Base-by-base conservation (phyloP, 2,888 invertebrate genomes). In the Standfussiana lucernea region DNA sequence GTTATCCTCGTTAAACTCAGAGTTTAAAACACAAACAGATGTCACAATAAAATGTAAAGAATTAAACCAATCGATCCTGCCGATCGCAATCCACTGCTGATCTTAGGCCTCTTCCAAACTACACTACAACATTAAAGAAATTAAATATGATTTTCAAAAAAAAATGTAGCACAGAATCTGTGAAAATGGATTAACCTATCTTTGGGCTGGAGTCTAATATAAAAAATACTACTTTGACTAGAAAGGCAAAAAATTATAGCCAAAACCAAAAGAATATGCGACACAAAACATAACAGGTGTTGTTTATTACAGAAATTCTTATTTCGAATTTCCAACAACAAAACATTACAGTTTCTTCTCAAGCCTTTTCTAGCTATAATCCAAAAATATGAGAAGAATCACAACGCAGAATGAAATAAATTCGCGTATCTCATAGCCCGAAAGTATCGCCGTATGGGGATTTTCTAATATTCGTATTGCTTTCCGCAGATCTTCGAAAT, bases 381-480 rank as follows among this genome's bases (percentile, higher is more conserved):
- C 35, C 32, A 67, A 67, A 82, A 65, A 56, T 75, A 69, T 72
- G 53, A n/a, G 42, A 59, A 32, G 6, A 74, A 76, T 76, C 74
- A 80, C 32, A 75, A 62, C 40, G 61, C 47, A 62, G 37, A 15
- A 24, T 73, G 37, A 56, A 75, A 80, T 83, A 72, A 81, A 84
- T 77, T 77, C 72, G 24, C 35, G 42, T 47, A 47, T 84, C 37
- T 82, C 56, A 50, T 71, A 68, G 83, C 86, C 84, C 82, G 21
- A 76, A 77, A 21, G 56, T 62, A 61, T 67, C 59, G 62, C 42
- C 74, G 70, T 83, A 88, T 76, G 67, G 66, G 81, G 75, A 88
- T 84, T 83, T 87, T 84, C 77, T 82, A 88, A 88, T 87, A 87
- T 82, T 86, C 85, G 76, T 86, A 88, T 85, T 86, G 79, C 88